These are phyloP conservation scores for Osmerus mordax DNA, from an alignment of 2,113 vertebrate species.

Conservation along the genomic window DNA sequence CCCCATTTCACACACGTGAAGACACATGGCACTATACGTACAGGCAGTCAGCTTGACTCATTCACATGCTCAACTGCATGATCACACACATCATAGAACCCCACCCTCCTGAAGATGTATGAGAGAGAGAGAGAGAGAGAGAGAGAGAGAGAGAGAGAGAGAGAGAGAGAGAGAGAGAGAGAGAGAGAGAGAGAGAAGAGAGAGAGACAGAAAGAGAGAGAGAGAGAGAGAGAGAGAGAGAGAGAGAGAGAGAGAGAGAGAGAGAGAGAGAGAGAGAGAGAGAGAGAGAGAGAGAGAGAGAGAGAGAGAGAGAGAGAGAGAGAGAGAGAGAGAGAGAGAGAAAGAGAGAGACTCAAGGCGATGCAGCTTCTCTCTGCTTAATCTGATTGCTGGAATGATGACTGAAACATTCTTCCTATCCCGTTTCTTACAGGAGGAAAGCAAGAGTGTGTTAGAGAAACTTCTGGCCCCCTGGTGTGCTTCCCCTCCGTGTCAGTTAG, in stretches of 20 bases:
- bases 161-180: not conserved
- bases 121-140: not conserved
- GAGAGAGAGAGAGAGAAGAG: not conserved
- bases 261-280: not conserved
- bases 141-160: constrained; percentile 2
- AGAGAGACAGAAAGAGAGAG: not conserved
- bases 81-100: not conserved
- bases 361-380: not conserved
- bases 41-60: constrained; percentile 3
- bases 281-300: not conserved
- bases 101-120: not conserved
- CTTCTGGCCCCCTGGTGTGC: constrained; percentile 18
- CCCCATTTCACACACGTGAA: constrained; percentile 20
- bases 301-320: not conserved
- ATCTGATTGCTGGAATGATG: not conserved
- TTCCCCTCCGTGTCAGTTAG: constrained; percentile 32
- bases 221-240: not conserved
- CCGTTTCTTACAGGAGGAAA: constrained; percentile 33
- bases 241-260: not conserved
- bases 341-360: not conserved
- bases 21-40: not conserved
- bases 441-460: constrained; percentile 5
- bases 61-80: not conserved
- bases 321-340: not conserved
- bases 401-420: not conserved